Conservation (phyloP, 2,888 invertebrate genomes). For the Cataglyphis livida region DNA sequence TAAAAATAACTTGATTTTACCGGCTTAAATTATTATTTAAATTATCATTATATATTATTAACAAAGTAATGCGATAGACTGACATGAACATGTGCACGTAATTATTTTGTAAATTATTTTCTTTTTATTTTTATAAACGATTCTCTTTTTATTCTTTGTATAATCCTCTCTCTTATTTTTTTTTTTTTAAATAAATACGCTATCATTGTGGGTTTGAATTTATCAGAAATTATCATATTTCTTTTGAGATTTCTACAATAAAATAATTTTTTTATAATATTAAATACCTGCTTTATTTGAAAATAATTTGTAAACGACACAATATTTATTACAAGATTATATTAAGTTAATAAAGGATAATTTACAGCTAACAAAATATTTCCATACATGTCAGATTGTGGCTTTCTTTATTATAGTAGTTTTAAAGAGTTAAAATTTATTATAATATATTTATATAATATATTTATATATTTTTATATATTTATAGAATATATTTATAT, state of each 20-base stretch:
- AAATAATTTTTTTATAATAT: too few relatives aligned
- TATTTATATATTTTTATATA: too few relatives aligned
- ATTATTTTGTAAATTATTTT: background rate
- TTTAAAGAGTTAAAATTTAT: background rate
- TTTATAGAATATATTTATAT: background rate
- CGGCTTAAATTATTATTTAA: background rate
- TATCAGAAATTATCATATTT: too few relatives aligned
- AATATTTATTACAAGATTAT: background rate
- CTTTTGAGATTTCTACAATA: too few relatives aligned
- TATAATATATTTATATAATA: constrained; percentile 5
- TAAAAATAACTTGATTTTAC: background rate
- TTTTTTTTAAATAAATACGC: too few relatives aligned
- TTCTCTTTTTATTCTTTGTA: background rate
- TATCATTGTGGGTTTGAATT: background rate
- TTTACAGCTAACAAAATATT: background rate
- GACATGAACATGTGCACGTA: background rate
- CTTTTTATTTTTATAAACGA: background rate
- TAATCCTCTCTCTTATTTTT: background rate
- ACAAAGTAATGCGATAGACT: background rate
- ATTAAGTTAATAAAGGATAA: background rate
- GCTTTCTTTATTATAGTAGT: background rate
- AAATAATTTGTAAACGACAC: background rate
- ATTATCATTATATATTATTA: background rate
- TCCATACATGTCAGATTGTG: background rate
- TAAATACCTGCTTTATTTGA: background rate